Conservation (phyloP, 2,113 vertebrate genomes). For the Megalops atlanticus region DNA sequence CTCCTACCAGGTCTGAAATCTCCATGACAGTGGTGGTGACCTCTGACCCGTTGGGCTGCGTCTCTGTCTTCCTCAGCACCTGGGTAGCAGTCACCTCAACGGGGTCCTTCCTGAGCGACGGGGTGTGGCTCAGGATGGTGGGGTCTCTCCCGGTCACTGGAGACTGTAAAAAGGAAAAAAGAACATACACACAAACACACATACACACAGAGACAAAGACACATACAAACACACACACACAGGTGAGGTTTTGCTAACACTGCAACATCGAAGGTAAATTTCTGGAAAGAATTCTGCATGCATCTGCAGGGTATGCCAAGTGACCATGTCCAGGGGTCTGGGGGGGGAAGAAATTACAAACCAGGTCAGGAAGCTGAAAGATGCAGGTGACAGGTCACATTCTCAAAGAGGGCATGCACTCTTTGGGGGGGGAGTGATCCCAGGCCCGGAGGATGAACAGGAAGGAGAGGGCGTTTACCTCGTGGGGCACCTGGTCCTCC, state of each 20-base stretch:
- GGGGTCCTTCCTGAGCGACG: no score
- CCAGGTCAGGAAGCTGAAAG: no score
- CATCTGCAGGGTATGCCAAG: no score
- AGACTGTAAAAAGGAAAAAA: constrained; percentile 54
- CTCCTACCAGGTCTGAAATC: constrained; percentile 62
- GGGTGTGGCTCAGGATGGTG: no score
- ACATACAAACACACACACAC: no score
- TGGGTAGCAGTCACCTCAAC: constrained; percentile 66
- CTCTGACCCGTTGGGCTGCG: constrained; percentile 65
- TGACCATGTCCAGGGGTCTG: no score
- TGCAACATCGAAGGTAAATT: no score
- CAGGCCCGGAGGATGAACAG: constrained; percentile 8
- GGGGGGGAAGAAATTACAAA: constrained; percentile 16
- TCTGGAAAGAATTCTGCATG: no score
- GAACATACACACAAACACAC: neutral
- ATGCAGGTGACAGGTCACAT: no score
- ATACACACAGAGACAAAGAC: no score
- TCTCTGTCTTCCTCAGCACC: constrained; percentile 61
- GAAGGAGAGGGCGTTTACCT: constrained; percentile 57
- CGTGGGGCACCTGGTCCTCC: constrained; percentile 57
- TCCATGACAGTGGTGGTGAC: constrained; percentile 41
- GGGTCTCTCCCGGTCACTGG: constrained; percentile 73
- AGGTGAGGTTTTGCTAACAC: no score
- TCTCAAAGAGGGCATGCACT: neutral
- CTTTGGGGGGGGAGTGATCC: neutral